Conservation (phyloP, 2,113 vertebrate genomes). For the Phalacrocorax pelagicus region DNA sequence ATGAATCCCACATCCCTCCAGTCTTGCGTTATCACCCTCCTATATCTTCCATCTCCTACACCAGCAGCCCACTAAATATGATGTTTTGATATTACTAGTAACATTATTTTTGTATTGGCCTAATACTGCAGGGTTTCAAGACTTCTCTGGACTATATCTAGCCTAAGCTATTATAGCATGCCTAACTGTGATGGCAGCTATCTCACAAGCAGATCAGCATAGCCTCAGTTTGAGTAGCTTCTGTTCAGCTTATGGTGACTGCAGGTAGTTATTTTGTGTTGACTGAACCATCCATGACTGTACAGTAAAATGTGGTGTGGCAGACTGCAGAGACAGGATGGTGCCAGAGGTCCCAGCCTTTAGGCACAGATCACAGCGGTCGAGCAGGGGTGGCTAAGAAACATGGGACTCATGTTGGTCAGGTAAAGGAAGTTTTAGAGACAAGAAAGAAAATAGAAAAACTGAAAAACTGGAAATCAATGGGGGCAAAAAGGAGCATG, state of each 20-base stretch:
- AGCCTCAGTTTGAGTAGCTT: neutral
- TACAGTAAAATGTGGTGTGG: neutral
- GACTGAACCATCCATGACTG: neutral
- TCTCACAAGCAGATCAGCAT: neutral
- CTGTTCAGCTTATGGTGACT: neutral
- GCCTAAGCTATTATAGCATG: neutral
- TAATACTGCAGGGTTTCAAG: neutral
- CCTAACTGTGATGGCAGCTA: neutral
- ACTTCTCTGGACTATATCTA: neutral
- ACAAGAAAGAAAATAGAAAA: neutral
- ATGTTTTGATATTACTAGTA: neutral
- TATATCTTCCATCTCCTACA: neutral
- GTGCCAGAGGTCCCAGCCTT: neutral
- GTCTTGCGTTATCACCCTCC: accelerated
- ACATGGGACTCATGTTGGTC: accelerated
- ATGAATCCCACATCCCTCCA: neutral
- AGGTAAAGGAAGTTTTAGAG: accelerated
- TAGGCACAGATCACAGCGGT: neutral
- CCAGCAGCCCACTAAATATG: neutral
- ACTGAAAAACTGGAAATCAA: neutral
- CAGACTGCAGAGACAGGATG: neutral
- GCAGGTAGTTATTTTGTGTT: neutral
- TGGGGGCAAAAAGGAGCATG: neutral
- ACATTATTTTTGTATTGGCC: neutral
- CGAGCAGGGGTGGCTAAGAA: accelerated